Conservation (phyloP, 35 echinoderm and acorn worm species). For the Heliocidaris erythrogramma region DNA sequence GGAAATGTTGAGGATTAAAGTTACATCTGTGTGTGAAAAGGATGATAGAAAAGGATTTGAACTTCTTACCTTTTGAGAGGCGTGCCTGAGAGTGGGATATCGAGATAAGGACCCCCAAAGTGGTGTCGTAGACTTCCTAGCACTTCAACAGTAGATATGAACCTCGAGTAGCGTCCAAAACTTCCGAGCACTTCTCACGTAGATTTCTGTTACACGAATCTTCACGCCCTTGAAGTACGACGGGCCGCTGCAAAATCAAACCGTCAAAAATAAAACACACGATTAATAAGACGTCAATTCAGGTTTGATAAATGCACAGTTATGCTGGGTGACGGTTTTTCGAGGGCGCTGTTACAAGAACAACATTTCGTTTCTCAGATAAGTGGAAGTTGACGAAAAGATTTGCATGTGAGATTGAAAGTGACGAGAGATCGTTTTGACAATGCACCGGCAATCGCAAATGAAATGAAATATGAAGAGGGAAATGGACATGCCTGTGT, state of each 20-base stretch:
- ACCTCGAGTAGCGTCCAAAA: not conserved
- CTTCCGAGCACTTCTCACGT: not conserved
- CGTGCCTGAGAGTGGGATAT: not conserved
- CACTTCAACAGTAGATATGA: not conserved
- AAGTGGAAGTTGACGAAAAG: too few species aligned
- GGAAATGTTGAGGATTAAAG: not conserved
- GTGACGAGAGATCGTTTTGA: not conserved
- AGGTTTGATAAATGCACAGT: not conserved
- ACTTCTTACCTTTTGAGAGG: not conserved
- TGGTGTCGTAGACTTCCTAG: not conserved
- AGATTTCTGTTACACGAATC: not conserved
- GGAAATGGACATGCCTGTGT: not conserved
- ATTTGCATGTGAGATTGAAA: not conserved
- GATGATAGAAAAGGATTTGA: not conserved
- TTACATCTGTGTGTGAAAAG: not conserved
- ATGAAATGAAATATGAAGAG: not conserved
- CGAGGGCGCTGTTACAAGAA: not conserved
- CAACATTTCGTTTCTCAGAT: too few species aligned
- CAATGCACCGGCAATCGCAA: not conserved
- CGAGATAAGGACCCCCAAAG: not conserved
- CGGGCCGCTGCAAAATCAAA: not conserved
- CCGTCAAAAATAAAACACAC: not conserved
- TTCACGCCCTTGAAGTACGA: not conserved
- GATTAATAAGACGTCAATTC: not conserved
- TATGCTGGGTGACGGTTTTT: not conserved